Evolutionary conservation across 2,888 invertebrate genomes (phyloP).

Genomic region (Tigriopus californicus): DNA sequence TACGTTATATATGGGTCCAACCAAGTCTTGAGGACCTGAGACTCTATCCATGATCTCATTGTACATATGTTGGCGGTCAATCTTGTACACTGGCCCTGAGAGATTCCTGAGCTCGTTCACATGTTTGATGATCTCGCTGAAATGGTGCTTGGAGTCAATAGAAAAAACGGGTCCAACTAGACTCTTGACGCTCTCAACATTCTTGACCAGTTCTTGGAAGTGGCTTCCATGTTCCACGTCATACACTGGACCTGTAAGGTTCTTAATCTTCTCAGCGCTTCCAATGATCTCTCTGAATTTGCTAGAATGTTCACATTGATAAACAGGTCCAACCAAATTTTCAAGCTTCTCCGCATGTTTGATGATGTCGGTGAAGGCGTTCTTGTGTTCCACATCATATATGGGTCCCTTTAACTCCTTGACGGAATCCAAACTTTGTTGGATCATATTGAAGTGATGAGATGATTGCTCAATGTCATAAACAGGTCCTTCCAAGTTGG

Average conservation of each 20-base stretch:
- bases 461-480: neutral
- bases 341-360: constrained; percentile 9
- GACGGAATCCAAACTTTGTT: constrained; percentile 8
- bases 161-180: constrained; percentile 12
- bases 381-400: constrained; percentile 11
- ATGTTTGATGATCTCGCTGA: constrained; percentile 4
- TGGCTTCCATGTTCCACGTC: constrained; percentile 7
- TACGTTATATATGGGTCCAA: constrained; percentile 13
- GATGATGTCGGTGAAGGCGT: constrained; percentile 4
- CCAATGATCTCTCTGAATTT: neutral
- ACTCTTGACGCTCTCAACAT: constrained; percentile 2
- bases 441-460: constrained; percentile 8
- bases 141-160: constrained; percentile 4
- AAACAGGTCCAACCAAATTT: constrained; percentile 7
- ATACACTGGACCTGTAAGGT: constrained; percentile 12
- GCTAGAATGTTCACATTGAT: neutral
- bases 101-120: constrained; percentile 3
- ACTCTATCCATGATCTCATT: constrained; percentile 2
- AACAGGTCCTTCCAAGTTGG: constrained; percentile 11
- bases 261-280: neutral
- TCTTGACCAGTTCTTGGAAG: neutral
- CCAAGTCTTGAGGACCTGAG: neutral
- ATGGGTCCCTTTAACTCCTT: constrained; percentile 12
- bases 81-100: constrained; percentile 12
- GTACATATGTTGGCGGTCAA: constrained; percentile 8